A percentile compares a stretch with the other conserved stretches of the same genome.
These are phyloP conservation scores for Emydoidea blandingii DNA, from an alignment of 2,797 vertebrate genomes.

Conservation along the genomic window DNA sequence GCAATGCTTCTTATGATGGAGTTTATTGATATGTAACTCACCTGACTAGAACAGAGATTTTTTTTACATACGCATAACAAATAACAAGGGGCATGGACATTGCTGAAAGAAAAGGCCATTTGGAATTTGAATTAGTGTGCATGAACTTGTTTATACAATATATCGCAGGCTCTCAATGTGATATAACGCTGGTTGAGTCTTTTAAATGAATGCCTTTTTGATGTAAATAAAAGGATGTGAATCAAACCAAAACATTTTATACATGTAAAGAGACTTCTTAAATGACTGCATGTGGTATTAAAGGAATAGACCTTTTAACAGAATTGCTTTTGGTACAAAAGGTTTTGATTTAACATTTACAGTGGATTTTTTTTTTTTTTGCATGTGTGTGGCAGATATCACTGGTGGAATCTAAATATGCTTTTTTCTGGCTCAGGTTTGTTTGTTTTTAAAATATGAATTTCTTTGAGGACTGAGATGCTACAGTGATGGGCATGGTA, in stretches of 20 bases:
- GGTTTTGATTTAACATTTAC: not conserved
- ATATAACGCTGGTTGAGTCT: not conserved
- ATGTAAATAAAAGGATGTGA: not conserved
- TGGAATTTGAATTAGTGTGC: fast-evolving
- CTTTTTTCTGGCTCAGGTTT: not conserved
- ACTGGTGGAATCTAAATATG: fast-evolving
- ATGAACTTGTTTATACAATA: not conserved
- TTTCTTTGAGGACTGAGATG: not conserved
- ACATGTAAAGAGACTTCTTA: not conserved
- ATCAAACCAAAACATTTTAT: not conserved
- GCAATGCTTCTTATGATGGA: not conserved
- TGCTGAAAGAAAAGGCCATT: fast-evolving
- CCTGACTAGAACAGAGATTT: not conserved
- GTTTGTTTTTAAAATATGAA: not conserved
- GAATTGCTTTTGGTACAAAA: not conserved
- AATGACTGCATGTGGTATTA: not conserved
- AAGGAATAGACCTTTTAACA: not conserved
- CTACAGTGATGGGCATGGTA: not conserved
- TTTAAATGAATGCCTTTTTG: not conserved
- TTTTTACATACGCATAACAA: not conserved
- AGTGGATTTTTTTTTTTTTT: not conserved
- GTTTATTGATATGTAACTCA: not conserved
- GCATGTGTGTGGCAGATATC: not conserved
- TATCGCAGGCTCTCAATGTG: not conserved
- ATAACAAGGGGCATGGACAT: not conserved